Evolutionary conservation across 1,140 invertebrate genomes (phyloP), one percentile per base, ranked within the genome.

Genomic region (Neotoxoptera formosana): DNA sequence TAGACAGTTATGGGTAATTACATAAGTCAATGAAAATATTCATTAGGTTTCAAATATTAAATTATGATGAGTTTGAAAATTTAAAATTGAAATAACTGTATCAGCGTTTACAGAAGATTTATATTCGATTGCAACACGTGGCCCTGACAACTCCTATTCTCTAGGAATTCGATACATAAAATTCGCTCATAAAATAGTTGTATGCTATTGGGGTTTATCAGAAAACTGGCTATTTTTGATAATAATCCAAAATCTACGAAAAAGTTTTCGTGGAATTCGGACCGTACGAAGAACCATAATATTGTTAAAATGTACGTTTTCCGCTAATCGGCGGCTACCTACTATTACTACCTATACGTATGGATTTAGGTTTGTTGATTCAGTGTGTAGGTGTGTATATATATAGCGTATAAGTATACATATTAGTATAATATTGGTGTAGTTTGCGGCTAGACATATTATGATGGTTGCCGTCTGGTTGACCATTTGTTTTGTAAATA

Each of bases 401-500:
- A n/a, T n/a, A n/a, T n/a, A n/a, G n/a, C n/a, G n/a, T 76, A 76
- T 67, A n/a, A 76, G 14, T 76, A n/a, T 76, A 76, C 14, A 76
- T 76, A n/a, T 20, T n/a, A n/a, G n/a, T 76, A 3, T n/a, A 9
- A 34, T n/a, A 67, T n/a, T n/a, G 30, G 60, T n/a, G n/a, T 76
- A 76, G 60, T 34, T 76, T 14, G 60, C 60, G 6, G n/a, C 14
- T 6, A 17, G 60, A 76, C 51, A 53, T 53, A 53, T 23, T 53
- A 53, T 23, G 83, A 41, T 25, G 8, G 23, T 45, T 84, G 9
- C 21, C 23, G 87, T 34, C 48, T 34, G 21, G 84, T 53, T 53
- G 48, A 36, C 87, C 87, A 36, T 53, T 51, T 53, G 48, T 89
- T 48, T 51, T 36, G 48, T 89, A 89, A 89, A 89, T 89, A 89